Base-by-base conservation (phyloP, 2,888 invertebrate species). In the Pollenia labialis region DNA sequence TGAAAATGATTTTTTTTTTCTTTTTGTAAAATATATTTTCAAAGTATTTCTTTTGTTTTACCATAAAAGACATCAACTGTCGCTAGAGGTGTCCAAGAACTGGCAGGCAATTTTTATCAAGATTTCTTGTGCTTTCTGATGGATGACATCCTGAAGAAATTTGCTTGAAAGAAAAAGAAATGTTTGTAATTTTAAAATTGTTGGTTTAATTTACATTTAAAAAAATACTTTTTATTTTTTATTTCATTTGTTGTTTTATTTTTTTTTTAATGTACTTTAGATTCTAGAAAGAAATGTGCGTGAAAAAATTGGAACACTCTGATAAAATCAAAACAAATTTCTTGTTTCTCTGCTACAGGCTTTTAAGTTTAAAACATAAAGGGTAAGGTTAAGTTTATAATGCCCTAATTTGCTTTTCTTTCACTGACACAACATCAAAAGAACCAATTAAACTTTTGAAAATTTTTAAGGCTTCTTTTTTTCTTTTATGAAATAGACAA, bases 51-150 rank as follows among this genome's bases (percentile, higher is more conserved):
- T 52, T 44, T 18, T 52, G 3, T 32, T 68, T 48, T 18, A 18
- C 14, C 11, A 9, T 48, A 9, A 79, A 69, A 60, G 58, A 44
- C 48, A 69, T 60, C 69, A 9, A 56, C 56, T 66, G 48, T 66
- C 50, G 74, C 68, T 68, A 50, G 9, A 81, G 81, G 81, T 74
- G 58, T 48, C 40, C 42, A 64, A 66, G 11, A 74, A 18, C 66
- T 58, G 23, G 60, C 42, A 71, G 79, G 42, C 71, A 71, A 62
- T 60, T 80, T 79, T 81, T 58, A 50, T 81, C 58, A 81, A 50
- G 74, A 56, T 74, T 40, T 56, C 40, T 64, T 40, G 4, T 14
- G 14, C 42, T 23, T 74, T 64, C 48, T 14, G n/a, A 9, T 12
- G 7, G 23, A 79, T 14, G 69, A 60, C 40, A 16, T 50, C 11